phyloP scores from a whole-genome alignment of 2,113 vertebrate genomes.

The Dasyurus viverrinus region DNA sequence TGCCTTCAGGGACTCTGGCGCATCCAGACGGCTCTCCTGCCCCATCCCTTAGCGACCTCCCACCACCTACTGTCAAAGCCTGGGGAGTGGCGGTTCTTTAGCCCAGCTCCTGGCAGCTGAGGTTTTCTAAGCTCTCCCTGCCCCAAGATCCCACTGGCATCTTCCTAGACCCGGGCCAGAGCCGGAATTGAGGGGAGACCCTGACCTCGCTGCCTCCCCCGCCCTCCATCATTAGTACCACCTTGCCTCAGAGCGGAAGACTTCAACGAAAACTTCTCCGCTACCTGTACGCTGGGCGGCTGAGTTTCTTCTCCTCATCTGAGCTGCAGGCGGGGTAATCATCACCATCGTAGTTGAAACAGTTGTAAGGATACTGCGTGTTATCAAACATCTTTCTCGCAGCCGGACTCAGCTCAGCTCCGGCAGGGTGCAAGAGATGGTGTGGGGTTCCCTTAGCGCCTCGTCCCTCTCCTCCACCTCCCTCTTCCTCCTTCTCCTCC shows the following conservation, averaged over 20 bases:
- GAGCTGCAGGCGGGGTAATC: constrained; percentile 94
- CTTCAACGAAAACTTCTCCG: neutral
- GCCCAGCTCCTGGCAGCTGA: neutral
- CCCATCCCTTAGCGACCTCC: neutral
- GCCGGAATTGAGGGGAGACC: too few species aligned
- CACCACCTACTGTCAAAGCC: neutral
- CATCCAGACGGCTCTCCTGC: neutral
- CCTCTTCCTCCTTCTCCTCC: constrained; percentile 75
- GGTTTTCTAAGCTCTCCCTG: neutral
- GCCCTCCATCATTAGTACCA: neutral
- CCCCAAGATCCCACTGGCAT: neutral
- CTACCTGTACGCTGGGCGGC: constrained; percentile 97
- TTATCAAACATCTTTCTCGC: constrained; percentile 92
- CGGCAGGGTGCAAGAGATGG: constrained; percentile 77
- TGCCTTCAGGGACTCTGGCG: neutral
- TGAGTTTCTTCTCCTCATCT: constrained; percentile 94
- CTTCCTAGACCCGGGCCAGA: neutral
- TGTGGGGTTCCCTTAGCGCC: constrained; percentile 77
- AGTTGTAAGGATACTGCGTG: constrained; percentile 97
- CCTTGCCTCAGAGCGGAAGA: neutral
- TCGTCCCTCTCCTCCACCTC: constrained; percentile 77
- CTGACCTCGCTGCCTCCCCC: neutral
- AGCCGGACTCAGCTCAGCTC: constrained; percentile 58
- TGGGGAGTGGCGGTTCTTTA: neutral
- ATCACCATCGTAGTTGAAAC: constrained; percentile 96